Conservation (phyloP, 2,797 vertebrate genomes). For the Netta rufina region DNA sequence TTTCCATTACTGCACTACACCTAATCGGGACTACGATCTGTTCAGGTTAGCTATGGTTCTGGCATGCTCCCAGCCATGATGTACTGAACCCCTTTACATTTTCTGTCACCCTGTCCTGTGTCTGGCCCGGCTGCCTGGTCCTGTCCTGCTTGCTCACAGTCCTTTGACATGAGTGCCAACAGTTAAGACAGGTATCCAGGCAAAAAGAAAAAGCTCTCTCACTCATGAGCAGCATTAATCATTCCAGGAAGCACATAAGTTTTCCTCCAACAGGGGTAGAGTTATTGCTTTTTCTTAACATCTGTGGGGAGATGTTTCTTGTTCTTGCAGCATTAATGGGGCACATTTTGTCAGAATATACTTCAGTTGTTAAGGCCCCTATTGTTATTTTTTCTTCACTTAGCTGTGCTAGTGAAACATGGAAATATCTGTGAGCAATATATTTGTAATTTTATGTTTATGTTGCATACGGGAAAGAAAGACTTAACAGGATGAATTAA, state of each 20-base stretch:
- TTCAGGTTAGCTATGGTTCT: neutral
- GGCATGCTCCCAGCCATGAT: neutral
- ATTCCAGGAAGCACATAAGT: neutral
- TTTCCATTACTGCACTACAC: slow-evolving; percentile 41
- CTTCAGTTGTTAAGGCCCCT: neutral
- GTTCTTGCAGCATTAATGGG: neutral
- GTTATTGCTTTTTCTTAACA: neutral
- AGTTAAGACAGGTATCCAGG: neutral
- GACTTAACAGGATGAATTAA: neutral
- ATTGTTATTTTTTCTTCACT: neutral
- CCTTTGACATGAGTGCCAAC: neutral
- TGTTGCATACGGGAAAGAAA: neutral
- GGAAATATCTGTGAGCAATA: neutral
- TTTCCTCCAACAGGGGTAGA: neutral
- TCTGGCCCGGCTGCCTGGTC: neutral
- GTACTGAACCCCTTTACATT: neutral
- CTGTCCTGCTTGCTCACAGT: neutral
- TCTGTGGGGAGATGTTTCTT: neutral
- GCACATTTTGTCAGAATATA: neutral
- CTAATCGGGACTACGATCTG: neutral
- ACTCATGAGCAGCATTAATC: neutral
- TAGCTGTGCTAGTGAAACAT: neutral
- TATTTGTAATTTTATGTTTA: neutral
- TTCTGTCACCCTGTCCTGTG: neutral
- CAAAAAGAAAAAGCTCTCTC: slow-evolving; percentile 54